Conservation (phyloP, 2,113 vertebrate genomes). For the Scomber scombrus region DNA sequence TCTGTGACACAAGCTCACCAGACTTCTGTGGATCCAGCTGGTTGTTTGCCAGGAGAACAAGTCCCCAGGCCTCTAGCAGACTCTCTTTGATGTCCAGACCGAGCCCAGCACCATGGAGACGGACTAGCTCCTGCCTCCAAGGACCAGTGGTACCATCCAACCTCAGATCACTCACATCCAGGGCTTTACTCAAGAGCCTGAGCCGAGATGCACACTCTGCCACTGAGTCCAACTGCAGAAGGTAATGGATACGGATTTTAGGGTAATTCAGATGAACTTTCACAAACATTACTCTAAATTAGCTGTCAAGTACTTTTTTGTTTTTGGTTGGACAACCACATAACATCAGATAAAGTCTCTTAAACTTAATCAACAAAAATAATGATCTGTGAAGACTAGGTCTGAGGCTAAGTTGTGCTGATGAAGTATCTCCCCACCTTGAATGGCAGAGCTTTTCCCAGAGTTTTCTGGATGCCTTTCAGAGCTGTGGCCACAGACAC, state of each 20-base stretch:
- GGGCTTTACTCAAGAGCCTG: constrained; percentile 83
- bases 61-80: constrained; percentile 88
- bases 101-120: constrained; percentile 85
- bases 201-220: constrained; percentile 88
- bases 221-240: constrained; percentile 87
- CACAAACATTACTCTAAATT: too few species aligned
- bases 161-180: constrained; percentile 83
- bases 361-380: background rate
- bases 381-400: background rate
- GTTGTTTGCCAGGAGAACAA: constrained; percentile 90
- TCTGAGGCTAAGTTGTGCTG: background rate
- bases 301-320: too few species aligned
- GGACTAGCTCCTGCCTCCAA: constrained; percentile 85
- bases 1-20: constrained; percentile 79
- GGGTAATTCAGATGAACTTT: background rate
- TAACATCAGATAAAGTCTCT: too few species aligned
- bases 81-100: constrained; percentile 88
- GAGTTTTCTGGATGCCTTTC: constrained; percentile 91
- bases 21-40: constrained; percentile 86
- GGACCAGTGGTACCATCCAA: constrained; percentile 74
- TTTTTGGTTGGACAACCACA: too few species aligned
- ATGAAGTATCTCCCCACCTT: constrained; percentile 88
- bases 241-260: background rate
- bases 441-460: constrained; percentile 94
- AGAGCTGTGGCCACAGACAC: constrained; percentile 81